phyloP scores from a whole-genome alignment of 2,888 invertebrate genomes.

The Drosophila silvestris region DNA sequence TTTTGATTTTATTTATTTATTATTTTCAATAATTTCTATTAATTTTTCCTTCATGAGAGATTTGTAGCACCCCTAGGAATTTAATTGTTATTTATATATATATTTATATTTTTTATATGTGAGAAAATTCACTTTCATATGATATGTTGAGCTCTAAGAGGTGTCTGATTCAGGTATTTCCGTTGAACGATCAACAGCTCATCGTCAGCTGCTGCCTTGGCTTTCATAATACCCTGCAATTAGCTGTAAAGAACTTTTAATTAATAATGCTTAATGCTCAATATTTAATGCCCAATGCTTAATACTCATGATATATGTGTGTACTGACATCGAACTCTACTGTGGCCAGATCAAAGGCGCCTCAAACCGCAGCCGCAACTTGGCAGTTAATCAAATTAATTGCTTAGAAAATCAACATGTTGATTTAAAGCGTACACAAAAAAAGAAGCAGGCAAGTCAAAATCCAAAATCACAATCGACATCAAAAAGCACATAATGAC shows the following conservation, averaged over 20 bases:
- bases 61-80: background rate
- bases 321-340: constrained; percentile 44
- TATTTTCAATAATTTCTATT: background rate
- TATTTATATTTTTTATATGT: background rate
- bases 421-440: constrained; percentile 43
- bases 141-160: background rate
- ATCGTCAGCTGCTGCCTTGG: constrained; percentile 34
- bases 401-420: constrained; percentile 80
- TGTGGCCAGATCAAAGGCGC: constrained; percentile 56
- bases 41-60: background rate
- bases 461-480: constrained; percentile 48
- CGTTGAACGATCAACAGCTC: constrained; percentile 46
- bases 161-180: constrained; percentile 50
- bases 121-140: background rate
- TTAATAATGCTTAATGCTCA: constrained; percentile 69
- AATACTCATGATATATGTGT: constrained; percentile 46
- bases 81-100: background rate
- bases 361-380: constrained; percentile 65
- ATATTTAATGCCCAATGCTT: constrained; percentile 48
- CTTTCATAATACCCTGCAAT: constrained; percentile 65
- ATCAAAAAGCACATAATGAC: constrained; percentile 63
- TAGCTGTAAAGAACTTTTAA: constrained; percentile 71
- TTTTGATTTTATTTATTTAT: background rate
- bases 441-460: constrained; percentile 33
- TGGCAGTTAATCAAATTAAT: constrained; percentile 80